Base-by-base conservation (phyloP, 2,113 vertebrate species). In the Pundamilia nyererei region DNA sequence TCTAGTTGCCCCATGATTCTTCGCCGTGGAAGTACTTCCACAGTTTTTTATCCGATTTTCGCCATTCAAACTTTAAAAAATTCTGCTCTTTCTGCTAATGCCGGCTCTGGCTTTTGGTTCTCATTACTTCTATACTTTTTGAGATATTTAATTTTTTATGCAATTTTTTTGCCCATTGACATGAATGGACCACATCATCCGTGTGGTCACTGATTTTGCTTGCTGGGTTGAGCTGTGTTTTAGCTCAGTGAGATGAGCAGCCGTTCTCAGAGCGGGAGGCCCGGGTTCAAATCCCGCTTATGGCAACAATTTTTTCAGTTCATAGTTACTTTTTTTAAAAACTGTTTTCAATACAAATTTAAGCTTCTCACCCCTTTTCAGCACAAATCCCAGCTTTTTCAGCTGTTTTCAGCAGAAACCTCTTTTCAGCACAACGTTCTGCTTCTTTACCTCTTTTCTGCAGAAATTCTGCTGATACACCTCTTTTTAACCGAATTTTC, bases 231-330 rank as follows among this genome's bases (percentile, higher is more conserved):
- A 3, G 53, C 3, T 24, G n/a, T 24, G 1, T 12, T 54, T 54
- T 12, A 24, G 53, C 6, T 54, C 53, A 54, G 6, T 54, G 53
- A 7, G 53, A 54, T 24, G n/a, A 54, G 6, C 53, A 24, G n/a
- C n/a, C 1, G 1, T 55, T 55, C n/a, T 24, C n/a, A 24, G n/a
- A 55, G n/a, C 10, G 0, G n/a, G n/a, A 54, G 53, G 21, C 21
- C 6, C 0, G 1, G 10, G 6, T 24, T 55, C 21, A 55, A 55
- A 55, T 55, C 53, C 21, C 0, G 1, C 6, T 3, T 54, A 24
- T 12, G 11, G 11, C 53, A 55, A 24, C 53, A 55, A 7, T 3
- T 3, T 13, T 55, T 55, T 55, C n/a, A 55, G 10, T 24, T 24
- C n/a, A 55, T 21, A 24, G n/a, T 26, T 56, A 26, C 0, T 26